Base-by-base conservation (phyloP, 1,140 invertebrate genomes). In the Laodelphax striatellus region DNA sequence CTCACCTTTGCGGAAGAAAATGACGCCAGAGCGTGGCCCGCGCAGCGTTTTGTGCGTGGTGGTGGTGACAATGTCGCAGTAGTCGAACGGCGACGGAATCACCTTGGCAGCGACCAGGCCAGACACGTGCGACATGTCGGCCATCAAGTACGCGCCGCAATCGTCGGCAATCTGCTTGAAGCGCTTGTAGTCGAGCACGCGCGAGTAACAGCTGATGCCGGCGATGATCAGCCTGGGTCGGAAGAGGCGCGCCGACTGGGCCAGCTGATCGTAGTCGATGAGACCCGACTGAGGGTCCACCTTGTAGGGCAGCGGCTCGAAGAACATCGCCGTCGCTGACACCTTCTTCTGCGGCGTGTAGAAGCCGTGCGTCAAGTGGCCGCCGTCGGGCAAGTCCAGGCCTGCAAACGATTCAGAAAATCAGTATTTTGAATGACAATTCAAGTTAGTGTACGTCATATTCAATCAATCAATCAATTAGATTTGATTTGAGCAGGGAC, bases 291-390 rank as follows among this genome's bases (percentile, higher is more conserved):
- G 70, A 3, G 86, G 80, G 71, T 97, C 74, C 0, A 96, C 86
- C 76, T 97, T 97, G 70, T 99, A 99, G 5, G 95, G 95, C 87
- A 98, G 92, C 13, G 94, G 97, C 77, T 99, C 95, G 72, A 98
- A 99, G 77, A 95, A 98, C 43, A 98, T 87, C 0, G 95, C 97
- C 0, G 95, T 97, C 2, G 94, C 95, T 0, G 95, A 98, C 24
- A 99, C 92, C 75, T 92, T 95, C 71, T 95, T 97, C 2, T 77
- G 86, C 4, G 82, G 74, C 2, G 94, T 97, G 70, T 92, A 90
- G 72, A 96, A 98, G 63, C 88, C 96, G 72, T 97, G 96, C 52
- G 92, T 95, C 42, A 94, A 79, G 76, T 99, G 96, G 1, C 97
- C 97, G 58, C 97, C 97, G 75, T 98, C 95, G 10, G 94, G 92